Conservation (phyloP, 2,797 vertebrate genomes). For the Poliocrania exsul region DNA sequence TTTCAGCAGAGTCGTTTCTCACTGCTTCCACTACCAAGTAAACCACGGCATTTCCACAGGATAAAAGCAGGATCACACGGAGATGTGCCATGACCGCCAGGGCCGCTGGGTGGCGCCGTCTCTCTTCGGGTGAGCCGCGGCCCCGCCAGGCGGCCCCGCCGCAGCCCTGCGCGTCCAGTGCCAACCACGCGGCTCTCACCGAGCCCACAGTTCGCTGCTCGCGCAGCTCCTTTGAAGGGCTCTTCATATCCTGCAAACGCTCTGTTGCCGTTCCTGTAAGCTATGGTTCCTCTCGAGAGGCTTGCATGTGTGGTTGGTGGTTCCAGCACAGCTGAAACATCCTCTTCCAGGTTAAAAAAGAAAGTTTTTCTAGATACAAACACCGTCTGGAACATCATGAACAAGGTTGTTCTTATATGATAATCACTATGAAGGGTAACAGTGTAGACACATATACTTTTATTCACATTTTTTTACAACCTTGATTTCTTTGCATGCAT, state of each 20-base stretch:
- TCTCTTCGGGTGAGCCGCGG: neutral
- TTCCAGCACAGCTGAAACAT: neutral
- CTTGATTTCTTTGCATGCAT: fast-evolving
- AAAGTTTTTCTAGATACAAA: neutral
- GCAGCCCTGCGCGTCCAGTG: fast-evolving
- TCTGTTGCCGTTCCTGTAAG: fast-evolving
- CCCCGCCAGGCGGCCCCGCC: neutral
- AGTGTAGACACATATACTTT: neutral
- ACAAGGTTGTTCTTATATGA: fast-evolving
- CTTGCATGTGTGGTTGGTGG: fast-evolving
- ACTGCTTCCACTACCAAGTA: neutral
- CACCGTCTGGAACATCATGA: neutral
- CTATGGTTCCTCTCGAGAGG: no score
- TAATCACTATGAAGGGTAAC: neutral
- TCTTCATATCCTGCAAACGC: neutral
- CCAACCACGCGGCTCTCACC: fast-evolving
- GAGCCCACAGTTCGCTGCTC: neutral
- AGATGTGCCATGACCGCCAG: neutral
- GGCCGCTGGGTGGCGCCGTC: conserved; percentile 68
- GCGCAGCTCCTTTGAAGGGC: neutral
- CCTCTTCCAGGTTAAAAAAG: neutral
- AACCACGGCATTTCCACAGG: fast-evolving
- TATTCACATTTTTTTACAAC: neutral
- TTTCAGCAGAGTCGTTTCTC: neutral
- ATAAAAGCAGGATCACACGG: fast-evolving